phyloP scores from a whole-genome alignment of 2,888 invertebrate genomes.

The Smittia aterrima region DNA sequence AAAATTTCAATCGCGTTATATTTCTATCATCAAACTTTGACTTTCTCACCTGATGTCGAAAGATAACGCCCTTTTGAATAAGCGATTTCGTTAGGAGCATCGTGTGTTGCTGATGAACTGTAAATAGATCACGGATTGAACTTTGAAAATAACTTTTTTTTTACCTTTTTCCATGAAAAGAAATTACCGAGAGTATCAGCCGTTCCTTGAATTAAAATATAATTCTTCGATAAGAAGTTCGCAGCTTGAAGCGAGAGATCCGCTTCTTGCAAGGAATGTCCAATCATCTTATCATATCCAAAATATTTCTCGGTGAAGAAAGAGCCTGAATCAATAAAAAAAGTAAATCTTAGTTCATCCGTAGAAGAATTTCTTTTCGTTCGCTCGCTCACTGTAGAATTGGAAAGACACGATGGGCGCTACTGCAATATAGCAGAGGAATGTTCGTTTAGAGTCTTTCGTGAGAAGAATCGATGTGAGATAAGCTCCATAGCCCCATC shows the following conservation, averaged over 20 bases:
- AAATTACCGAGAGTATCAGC: conserved; percentile 64
- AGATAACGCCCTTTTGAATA: conserved; percentile 75
- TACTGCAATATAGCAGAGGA: conserved; percentile 81
- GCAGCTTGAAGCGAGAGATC: conserved; percentile 77
- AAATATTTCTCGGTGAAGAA: conserved; percentile 89
- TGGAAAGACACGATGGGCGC: conserved; percentile 85
- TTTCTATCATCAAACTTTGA: conserved; percentile 44
- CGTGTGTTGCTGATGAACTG: conserved; percentile 85
- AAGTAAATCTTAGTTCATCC: neutral
- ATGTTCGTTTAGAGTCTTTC: conserved; percentile 70
- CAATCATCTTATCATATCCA: conserved; percentile 71
- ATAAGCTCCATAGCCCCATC: conserved; percentile 84
- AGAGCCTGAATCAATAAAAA: conserved; percentile 62
- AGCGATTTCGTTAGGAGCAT: conserved; percentile 80
- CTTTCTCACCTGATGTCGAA: conserved; percentile 72
- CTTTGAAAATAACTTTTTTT: too few species aligned
- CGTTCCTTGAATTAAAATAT: conserved; percentile 76
- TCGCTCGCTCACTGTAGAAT: conserved; percentile 65
- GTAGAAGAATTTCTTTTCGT: neutral
- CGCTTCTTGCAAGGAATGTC: conserved; percentile 69
- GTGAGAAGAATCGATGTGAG: conserved; percentile 77
- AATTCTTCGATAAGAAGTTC: conserved; percentile 66
- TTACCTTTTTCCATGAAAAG: too few species aligned
- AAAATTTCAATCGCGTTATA: too few species aligned
- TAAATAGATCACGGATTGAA: too few species aligned